Base-by-base conservation (phyloP, 2,888 invertebrate species). In the Eupsilia transversa region DNA sequence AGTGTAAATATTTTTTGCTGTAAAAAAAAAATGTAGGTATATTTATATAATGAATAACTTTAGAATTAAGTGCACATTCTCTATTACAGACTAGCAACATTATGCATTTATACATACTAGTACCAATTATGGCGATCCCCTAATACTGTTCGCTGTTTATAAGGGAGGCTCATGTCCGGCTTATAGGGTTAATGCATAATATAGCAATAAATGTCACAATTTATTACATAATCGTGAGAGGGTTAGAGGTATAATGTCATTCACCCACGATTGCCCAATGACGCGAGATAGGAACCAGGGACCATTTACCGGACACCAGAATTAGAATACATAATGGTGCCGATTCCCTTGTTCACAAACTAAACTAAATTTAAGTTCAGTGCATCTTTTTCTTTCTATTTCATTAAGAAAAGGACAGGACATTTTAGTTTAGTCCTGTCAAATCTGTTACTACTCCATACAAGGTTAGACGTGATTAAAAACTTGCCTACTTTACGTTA, bases 161-260 rank as follows among this genome's bases (percentile, higher is more conserved):
- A 57, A 38, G 57, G 76, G 57, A 30, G 67, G 17, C 10, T 56
- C 63, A 64, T 68, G 82, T 81, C 78, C 81, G 75, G 66, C 30
- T 35, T 41, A 56, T 7, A 60, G 52, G 27, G 43, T 46, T 79
- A 57, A 81, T 67, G 78, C 76, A 81, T 79, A 79, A 79, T 81
- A 79, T 79, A 59, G 76, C 63, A 75, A 81, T 79, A 81, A 79
- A 67, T 75, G 78, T 79, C 78, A 57, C 57, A 54, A 74, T 79
- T 67, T 52, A 75, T 79, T 46, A 67, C 33, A 0, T 17, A 38
- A 54, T 46, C 60, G 27, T 20, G 56, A 38, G 35, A 66, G 82
- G 78, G 81, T 66, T 43, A 52, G 14, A 67, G 61, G 49, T 61
- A 23, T 63, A 49, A 67, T 75, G 82, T 59, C 81, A 66, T 63